These are phyloP conservation scores for Okapia johnstoni DNA, from an alignment of 2,113 vertebrate genomes.

Conservation along the genomic window DNA sequence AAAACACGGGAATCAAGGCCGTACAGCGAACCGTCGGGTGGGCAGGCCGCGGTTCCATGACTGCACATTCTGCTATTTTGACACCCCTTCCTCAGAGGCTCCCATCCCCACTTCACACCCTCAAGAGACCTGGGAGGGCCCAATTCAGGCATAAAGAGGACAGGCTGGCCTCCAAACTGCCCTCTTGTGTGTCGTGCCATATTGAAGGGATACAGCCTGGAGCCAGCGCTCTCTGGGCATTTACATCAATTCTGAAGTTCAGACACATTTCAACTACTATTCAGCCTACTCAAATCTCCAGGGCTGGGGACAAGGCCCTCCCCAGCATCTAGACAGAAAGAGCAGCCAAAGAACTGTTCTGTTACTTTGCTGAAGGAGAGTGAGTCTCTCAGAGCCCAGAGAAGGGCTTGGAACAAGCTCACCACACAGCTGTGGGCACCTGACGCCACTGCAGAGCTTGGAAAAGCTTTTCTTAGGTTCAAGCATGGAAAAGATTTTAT, in stretches of 20 bases:
- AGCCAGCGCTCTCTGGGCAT: too few species aligned
- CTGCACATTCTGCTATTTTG: background rate
- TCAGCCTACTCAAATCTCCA: background rate
- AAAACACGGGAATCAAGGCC: background rate
- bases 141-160: background rate
- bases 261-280: background rate
- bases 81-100: background rate
- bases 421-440: background rate
- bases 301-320: background rate
- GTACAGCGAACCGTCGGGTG: background rate
- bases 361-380: background rate
- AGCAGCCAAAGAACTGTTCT: background rate
- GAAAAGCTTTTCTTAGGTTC: background rate
- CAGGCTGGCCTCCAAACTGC: background rate
- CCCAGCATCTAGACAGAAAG: background rate
- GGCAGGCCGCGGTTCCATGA: accelerated
- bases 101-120: background rate
- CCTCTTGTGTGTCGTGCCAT: accelerated
- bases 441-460: background rate
- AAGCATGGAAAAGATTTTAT: background rate
- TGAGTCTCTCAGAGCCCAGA: accelerated
- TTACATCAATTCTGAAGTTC: background rate
- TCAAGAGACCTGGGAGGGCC: background rate
- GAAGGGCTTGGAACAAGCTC: background rate
- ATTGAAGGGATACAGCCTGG: accelerated